Evolutionary conservation across 1,140 invertebrate species (phyloP), one percentile per base, ranked within the genome.

Genomic region (Ceratitis capitata): DNA sequence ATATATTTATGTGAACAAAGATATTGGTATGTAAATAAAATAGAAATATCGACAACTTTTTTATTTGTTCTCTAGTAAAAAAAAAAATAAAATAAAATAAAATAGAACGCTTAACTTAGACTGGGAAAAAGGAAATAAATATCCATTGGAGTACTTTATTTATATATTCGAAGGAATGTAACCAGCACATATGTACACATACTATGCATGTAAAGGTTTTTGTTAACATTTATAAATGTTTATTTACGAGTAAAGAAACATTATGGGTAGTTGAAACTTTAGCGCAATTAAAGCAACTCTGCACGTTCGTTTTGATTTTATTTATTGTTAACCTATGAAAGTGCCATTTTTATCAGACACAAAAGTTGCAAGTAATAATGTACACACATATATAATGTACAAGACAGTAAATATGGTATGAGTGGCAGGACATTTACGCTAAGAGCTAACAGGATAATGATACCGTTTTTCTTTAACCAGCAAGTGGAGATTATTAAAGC

Each of bases 301-400:
- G 69, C 69, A 78, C 69, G 69, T 78, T 64, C n/a, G n/a, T n/a
- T 35, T 78, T 19, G 23, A 78, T n/a, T 10, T 78, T 78, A 78
- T 42, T 78, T 78, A 78, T 78, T 78, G 69, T 6, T 78, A 42
- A 74, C 3, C 51, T n/a, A n/a, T n/a, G n/a, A n/a, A n/a, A n/a
- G n/a, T n/a, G n/a, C n/a, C n/a, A n/a, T n/a, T n/a, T n/a, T n/a
- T n/a, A n/a, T n/a, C n/a, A n/a, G n/a, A n/a, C n/a, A n/a, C n/a
- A n/a, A n/a, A n/a, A n/a, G n/a, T n/a, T n/a, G n/a, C n/a, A n/a
- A n/a, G n/a, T n/a, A n/a, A n/a, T n/a, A n/a, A n/a, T n/a, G n/a
- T n/a, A n/a, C n/a, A n/a, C n/a, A n/a, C n/a, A n/a, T n/a, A n/a
- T n/a, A n/a, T n/a, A n/a, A n/a, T n/a, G n/a, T n/a, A n/a, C n/a